A percentile compares a stretch with the other conserved stretches of the same genome.
Conservation (phyloP, 2,797 vertebrate genomes). For the Hoplostethus atlanticus region DNA sequence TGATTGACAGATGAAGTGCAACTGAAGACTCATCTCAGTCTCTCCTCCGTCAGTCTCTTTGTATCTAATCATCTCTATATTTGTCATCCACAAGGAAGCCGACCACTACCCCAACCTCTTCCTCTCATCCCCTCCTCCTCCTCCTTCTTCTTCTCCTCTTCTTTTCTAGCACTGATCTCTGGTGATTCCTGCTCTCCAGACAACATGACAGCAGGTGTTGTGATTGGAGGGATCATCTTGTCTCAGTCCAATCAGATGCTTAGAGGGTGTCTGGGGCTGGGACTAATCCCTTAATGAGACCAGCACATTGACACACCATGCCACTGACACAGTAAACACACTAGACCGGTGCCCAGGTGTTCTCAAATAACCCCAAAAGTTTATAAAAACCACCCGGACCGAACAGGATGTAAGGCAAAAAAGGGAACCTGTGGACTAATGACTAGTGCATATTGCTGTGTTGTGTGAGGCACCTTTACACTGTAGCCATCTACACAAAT, state of each 20-base stretch:
- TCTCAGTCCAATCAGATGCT: conserved; percentile 63
- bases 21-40: conserved; percentile 53
- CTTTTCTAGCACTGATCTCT: conserved; percentile 16
- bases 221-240: conserved; percentile 65
- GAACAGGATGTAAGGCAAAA: conserved; percentile 28
- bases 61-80: conserved; percentile 54
- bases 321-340: conserved; percentile 41
- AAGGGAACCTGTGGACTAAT: conserved; percentile 60
- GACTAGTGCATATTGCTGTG: conserved; percentile 61
- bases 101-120: conserved; percentile 16
- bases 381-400: conserved; percentile 9
- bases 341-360: conserved; percentile 6
- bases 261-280: conserved; percentile 62
- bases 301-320: conserved; percentile 66
- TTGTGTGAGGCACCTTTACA: conserved; percentile 60
- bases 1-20: conserved; percentile 50
- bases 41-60: conserved; percentile 56
- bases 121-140: conserved; percentile 6
- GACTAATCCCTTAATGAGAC: conserved; percentile 75
- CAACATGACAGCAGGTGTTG: conserved; percentile 71
- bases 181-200: conserved; percentile 61
- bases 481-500: conserved; percentile 73
- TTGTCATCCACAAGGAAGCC: conserved; percentile 48
- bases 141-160: neutral
- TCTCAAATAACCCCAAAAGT: conserved; percentile 9